These are phyloP conservation scores for Strigamia maritima DNA, from an alignment of 2,888 invertebrate species.

Conservation along the genomic window DNA sequence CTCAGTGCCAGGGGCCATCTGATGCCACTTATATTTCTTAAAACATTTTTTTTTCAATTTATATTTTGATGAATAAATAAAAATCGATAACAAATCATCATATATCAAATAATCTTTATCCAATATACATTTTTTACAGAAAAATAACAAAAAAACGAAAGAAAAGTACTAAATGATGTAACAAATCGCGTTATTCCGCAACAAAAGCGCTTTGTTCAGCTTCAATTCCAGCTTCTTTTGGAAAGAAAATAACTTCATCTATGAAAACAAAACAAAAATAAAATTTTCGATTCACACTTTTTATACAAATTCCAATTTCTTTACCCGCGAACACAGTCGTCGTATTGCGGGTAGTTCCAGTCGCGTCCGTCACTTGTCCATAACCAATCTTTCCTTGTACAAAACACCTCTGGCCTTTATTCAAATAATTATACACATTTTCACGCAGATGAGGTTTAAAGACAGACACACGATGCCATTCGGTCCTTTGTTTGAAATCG, in stretches of 20 bases:
- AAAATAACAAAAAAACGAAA: no score
- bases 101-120: no score
- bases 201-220: background rate
- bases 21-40: background rate
- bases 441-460: slow-evolving; percentile 81
- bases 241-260: background rate
- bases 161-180: background rate
- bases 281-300: no score
- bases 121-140: no score
- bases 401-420: slow-evolving; percentile 62
- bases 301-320: no score
- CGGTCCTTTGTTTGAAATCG: slow-evolving; percentile 73
- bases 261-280: background rate
- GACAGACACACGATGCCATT: slow-evolving; percentile 85
- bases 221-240: background rate
- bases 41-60: no score
- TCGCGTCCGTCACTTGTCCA: background rate
- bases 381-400: background rate
- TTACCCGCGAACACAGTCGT: background rate
- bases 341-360: background rate
- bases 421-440: slow-evolving; percentile 70
- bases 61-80: no score
- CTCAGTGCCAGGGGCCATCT: background rate
- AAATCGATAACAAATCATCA: no score
- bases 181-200: background rate